phyloP scores from a whole-genome alignment of 2,113 vertebrate species.

The Puma concolor region DNA sequence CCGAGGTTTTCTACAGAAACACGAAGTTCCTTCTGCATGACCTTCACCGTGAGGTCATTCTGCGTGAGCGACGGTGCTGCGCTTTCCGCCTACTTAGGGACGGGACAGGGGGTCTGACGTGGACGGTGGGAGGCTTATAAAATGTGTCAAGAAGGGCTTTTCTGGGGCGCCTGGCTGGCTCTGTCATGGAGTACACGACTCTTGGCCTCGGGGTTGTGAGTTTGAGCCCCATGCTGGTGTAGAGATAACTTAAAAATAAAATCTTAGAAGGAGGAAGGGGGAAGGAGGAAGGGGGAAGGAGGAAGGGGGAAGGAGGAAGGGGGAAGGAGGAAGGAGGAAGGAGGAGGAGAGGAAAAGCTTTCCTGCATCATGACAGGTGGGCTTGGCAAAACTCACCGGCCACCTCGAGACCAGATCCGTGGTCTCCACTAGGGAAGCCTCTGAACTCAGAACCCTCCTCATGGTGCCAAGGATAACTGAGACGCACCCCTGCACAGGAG shows the following conservation, averaged over 20 bases:
- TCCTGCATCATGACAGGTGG: background rate
- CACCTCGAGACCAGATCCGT: background rate
- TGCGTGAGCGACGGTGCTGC: accelerated
- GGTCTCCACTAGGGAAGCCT: background rate
- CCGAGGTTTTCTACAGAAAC: background rate
- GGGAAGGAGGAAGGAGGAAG: no score
- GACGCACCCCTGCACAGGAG: background rate
- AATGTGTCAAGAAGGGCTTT: background rate
- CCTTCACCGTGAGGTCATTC: background rate
- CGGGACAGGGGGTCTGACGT: background rate
- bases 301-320: no score
- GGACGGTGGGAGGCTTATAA: background rate
- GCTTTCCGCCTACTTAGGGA: background rate
- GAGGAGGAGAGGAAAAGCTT: background rate
- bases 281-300: no score
- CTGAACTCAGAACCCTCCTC: background rate
- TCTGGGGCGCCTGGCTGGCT: background rate
- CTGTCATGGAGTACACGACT: background rate
- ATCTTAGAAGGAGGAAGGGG: background rate
- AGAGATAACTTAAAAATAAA: background rate
- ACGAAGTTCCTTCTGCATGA: background rate
- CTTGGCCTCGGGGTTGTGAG: background rate
- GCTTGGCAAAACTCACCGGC: background rate
- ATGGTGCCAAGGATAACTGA: background rate
- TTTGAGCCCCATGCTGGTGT: background rate